Evolutionary conservation across 2,113 vertebrate species (phyloP).

Genomic region (Megalops atlanticus): DNA sequence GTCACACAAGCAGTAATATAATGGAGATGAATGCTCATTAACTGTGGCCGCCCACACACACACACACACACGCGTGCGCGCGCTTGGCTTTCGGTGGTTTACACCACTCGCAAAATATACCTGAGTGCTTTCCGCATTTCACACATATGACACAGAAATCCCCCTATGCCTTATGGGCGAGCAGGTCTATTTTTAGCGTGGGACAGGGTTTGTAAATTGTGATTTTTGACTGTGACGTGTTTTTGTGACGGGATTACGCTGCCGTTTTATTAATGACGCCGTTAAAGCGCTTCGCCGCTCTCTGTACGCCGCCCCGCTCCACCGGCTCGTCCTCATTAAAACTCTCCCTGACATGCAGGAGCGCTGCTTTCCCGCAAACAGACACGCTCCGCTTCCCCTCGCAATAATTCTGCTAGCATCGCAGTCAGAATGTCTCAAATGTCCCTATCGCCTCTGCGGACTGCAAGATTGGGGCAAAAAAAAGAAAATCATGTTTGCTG

Average conservation of each 20-base stretch:
- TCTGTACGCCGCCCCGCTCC: background rate
- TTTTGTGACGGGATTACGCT: conserved; percentile 5
- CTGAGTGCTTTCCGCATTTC: background rate
- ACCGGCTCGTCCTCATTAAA: background rate
- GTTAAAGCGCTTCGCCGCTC: background rate
- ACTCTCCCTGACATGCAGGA: background rate
- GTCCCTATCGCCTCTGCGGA: background rate
- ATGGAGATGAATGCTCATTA: too few relatives aligned
- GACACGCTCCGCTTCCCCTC: background rate
- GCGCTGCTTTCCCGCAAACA: background rate
- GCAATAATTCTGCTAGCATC: background rate
- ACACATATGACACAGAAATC: background rate
- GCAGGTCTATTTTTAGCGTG: background rate
- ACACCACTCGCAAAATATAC: too few relatives aligned
- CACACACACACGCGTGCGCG: too few relatives aligned
- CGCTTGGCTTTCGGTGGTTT: background rate
- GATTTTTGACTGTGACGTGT: conserved; percentile 1
- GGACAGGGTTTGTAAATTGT: background rate
- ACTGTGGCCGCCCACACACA: background rate
- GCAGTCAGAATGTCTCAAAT: background rate
- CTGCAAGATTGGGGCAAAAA: background rate
- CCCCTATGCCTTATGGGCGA: background rate
- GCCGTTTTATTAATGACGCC: background rate
- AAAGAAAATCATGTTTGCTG: background rate
- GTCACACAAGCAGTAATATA: too few relatives aligned